Evolutionary conservation across 2,797 vertebrate species (phyloP), one percentile per base, ranked within the genome.

Genomic region (Lagorchestes hirsutus): DNA sequence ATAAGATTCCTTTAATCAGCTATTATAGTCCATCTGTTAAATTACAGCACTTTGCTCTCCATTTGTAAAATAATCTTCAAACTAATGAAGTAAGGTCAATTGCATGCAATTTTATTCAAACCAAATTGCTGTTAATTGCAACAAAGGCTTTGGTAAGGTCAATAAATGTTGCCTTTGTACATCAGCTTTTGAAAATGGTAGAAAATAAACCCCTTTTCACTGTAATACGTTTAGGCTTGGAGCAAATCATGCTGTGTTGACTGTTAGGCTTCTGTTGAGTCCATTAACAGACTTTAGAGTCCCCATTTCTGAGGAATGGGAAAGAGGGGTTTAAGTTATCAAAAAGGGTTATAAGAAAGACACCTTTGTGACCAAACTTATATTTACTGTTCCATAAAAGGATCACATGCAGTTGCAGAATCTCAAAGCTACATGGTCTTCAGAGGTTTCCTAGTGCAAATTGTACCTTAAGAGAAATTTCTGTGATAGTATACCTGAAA

Each of bases 31-130:
- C 97, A 96, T 97, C 98, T 98, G 97, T 97, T 98, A 98, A 98
- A 98, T 98, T 97, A 95, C 91, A 96, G 97, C 97, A 96, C 98
- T 98, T 97, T 98, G 98, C 96, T 98, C 98, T 97, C 97, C 94
- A 94, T 98, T 98, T 97, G 97, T 98, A 98, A 97, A 98, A 98
- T 96, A 97, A 97, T 98, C 98, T 98, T 94, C 97, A 96, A 92
- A 94, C 97, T 98, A 98, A 98, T 97, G 97, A 98, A 97, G 98
- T 96, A 67, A 96, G 98, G 98, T 98, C 98, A 98, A 97, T 98
- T 91, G 96, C 96, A 54, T 95, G 96, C 82, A 91, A 97, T 98
- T 98, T 97, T 95, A 5, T 97, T 98, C 93, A 59, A 96, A 96
- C 92, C 93, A 98, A 97, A 97, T 98, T 97, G 98, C 96, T 96